Conservation (phyloP, 2,888 invertebrate genomes). For the Drosophila dives region DNA sequence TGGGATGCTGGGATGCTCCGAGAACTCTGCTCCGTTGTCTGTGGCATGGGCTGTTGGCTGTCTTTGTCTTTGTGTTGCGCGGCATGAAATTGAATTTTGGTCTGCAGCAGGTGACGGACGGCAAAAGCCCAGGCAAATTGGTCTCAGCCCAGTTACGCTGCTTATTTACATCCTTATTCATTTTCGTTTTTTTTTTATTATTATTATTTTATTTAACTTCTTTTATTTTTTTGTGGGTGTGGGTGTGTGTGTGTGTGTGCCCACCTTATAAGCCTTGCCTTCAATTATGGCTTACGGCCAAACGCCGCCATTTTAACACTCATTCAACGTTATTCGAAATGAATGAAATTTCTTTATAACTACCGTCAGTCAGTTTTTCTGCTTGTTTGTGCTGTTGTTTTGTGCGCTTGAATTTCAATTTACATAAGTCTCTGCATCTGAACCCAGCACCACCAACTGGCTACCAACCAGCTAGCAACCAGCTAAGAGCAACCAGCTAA, state of each 20-base stretch:
- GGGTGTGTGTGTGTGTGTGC: not conserved
- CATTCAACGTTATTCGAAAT: conserved; percentile 78
- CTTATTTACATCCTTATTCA: conserved; percentile 5
- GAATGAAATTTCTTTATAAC: conserved; percentile 77
- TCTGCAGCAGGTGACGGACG: conserved; percentile 59
- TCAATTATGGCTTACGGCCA: conserved; percentile 69
- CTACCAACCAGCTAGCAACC: not conserved
- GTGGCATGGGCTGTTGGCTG: conserved; percentile 46
- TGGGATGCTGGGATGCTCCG: not conserved
- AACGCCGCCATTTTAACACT: conserved; percentile 75
- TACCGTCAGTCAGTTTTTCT: conserved; percentile 62
- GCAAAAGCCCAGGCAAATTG: conserved; percentile 70
- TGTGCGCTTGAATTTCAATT: conserved; percentile 81
- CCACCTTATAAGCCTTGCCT: conserved; percentile 52
- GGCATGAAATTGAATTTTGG: conserved; percentile 82
- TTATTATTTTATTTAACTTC: not conserved
- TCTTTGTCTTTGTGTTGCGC: conserved; percentile 79
- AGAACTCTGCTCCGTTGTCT: conserved; percentile 36
- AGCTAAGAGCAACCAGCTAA: not conserved
- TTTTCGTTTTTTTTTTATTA: not conserved
- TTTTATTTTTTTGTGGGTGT: not conserved
- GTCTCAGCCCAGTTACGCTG: conserved; percentile 26
- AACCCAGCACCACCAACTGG: conserved; percentile 17
- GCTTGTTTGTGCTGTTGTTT: conserved; percentile 57
- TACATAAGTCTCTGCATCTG: conserved; percentile 75